These are phyloP conservation scores for Notechis scutatus DNA, from an alignment of 2,113 vertebrate genomes.

Conservation along the genomic window DNA sequence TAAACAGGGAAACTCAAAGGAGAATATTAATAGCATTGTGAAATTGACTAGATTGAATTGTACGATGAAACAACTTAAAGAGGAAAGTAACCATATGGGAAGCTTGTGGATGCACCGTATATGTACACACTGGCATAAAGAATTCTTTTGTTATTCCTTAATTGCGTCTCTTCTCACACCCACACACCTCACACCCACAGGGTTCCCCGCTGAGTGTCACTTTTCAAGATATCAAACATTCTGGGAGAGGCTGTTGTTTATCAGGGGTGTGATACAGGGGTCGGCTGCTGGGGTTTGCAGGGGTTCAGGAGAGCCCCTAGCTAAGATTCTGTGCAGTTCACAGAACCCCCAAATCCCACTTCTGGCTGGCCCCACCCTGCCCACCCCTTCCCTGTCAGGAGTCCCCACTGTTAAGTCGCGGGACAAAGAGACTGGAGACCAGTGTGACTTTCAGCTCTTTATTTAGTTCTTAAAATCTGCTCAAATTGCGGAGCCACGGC, in stretches of 20 bases:
- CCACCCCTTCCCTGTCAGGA: no score
- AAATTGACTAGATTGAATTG: neutral
- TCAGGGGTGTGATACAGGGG: neutral
- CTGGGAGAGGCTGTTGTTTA: neutral
- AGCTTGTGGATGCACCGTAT: neutral
- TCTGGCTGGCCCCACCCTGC: no score
- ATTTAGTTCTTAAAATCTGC: no score
- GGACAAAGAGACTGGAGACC: no score
- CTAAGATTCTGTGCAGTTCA: no score
- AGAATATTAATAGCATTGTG: neutral
- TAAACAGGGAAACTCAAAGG: neutral
- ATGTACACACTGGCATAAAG: neutral
- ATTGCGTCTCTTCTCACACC: neutral
- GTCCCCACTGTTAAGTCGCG: no score
- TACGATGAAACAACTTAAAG: no score
- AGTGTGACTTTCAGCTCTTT: no score
- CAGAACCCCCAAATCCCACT: no score
- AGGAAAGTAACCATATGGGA: neutral
- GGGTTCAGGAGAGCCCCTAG: no score
- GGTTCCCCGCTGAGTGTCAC: neutral
- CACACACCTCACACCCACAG: neutral
- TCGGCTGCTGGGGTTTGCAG: no score
- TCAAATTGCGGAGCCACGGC: no score
- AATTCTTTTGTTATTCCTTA: neutral
- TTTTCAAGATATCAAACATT: neutral